These are phyloP conservation scores for Carapus acus DNA, from an alignment of 2,797 vertebrate species.

Conservation along the genomic window DNA sequence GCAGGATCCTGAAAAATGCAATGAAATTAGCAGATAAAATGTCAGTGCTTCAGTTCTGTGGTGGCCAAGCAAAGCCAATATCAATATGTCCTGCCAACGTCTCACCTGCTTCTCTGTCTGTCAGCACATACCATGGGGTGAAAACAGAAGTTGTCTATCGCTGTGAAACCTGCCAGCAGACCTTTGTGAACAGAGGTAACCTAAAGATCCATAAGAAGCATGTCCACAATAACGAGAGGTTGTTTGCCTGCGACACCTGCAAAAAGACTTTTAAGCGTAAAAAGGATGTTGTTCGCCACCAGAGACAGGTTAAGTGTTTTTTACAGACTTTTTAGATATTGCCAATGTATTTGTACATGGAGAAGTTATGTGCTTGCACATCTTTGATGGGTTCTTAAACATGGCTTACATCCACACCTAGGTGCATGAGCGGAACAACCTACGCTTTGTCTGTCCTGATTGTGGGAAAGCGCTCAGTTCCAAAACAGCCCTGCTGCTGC, in stretches of 20 bases:
- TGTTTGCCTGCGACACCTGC: constrained; percentile 85
- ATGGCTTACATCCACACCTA: constrained; percentile 11
- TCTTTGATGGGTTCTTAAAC: neutral
- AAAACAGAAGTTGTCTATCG: constrained; percentile 79
- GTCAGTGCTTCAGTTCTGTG: too few species aligned
- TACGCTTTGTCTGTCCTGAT: constrained; percentile 78
- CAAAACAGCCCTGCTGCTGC: constrained; percentile 84
- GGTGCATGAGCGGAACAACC: constrained; percentile 88
- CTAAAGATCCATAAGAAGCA: constrained; percentile 92
- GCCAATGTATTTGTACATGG: too few species aligned
- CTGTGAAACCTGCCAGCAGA: constrained; percentile 87
- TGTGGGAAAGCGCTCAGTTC: constrained; percentile 96
- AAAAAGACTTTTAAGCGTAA: constrained; percentile 93
- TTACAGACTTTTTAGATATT: too few species aligned
- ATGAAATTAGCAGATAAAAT: too few species aligned
- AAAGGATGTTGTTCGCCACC: constrained; percentile 90
- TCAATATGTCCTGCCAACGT: neutral
- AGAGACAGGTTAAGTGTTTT: constrained; percentile 70
- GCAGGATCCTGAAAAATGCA: too few species aligned
- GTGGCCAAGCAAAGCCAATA: neutral
- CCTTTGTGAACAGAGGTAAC: constrained; percentile 94
- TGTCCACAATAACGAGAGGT: constrained; percentile 91
- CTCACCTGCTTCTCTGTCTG: neutral
- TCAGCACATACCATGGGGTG: constrained; percentile 75
- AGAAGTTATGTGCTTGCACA: too few species aligned